Evolutionary conservation across 2,888 invertebrate species (phyloP).

Genomic region (Salticus scenicus): DNA sequence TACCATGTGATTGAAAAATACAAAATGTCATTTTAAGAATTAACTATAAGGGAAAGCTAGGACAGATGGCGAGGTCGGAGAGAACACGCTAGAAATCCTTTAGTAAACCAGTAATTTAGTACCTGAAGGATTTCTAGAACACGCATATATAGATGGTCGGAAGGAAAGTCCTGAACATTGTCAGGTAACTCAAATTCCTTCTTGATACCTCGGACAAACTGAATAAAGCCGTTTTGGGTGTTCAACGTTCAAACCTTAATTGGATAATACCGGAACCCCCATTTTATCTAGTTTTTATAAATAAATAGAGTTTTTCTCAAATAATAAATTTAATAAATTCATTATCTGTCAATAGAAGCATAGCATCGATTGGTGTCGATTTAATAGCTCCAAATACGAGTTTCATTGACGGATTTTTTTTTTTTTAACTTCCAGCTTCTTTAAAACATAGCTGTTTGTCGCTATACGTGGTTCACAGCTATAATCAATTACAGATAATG

Average conservation of each 20-base stretch:
- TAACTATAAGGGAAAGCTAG: too few relatives aligned
- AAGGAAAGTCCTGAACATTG: not conserved
- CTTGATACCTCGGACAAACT: conserved; percentile 1
- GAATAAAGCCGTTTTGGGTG: too few relatives aligned
- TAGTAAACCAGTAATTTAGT: too few relatives aligned
- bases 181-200: conserved; percentile 1
- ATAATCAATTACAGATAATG: not conserved
- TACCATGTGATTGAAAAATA: too few relatives aligned
- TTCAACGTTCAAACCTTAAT: too few relatives aligned
- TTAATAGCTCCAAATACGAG: not conserved
- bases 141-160: too few relatives aligned
- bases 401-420: not conserved
- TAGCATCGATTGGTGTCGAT: conserved; percentile 7
- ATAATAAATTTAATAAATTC: conserved; percentile 9
- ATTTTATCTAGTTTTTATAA: too few relatives aligned
- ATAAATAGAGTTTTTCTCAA: too few relatives aligned
- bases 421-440: not conserved
- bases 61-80: too few relatives aligned
- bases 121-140: too few relatives aligned
- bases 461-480: not conserved
- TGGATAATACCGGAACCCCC: not conserved
- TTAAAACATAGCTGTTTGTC: not conserved
- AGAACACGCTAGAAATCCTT: too few relatives aligned
- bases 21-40: too few relatives aligned
- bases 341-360: not conserved